These are phyloP conservation scores for Alethe castanea DNA, from an alignment of 2,113 vertebrate species.

Conservation along the genomic window DNA sequence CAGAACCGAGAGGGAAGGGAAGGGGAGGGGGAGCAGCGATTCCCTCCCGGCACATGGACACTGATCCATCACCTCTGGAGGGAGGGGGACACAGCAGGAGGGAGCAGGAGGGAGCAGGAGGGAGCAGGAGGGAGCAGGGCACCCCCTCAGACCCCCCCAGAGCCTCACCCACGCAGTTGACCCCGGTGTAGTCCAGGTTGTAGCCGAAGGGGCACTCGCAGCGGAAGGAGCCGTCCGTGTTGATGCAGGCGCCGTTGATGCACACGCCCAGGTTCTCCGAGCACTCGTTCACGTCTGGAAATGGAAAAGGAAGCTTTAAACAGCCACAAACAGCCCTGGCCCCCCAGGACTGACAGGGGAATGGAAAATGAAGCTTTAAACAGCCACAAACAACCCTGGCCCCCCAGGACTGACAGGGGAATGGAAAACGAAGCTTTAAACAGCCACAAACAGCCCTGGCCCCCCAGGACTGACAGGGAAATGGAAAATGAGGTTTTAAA, in stretches of 20 bases:
- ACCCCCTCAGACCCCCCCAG: not conserved
- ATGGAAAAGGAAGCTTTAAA: accelerated
- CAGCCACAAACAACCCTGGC: not conserved
- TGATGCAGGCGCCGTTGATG: conserved; percentile 86
- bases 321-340: not conserved
- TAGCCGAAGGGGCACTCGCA: conserved; percentile 94
- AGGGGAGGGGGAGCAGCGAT: not conserved
- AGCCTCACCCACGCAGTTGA: conserved; percentile 86
- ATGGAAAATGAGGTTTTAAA: accelerated
- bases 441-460: not conserved
- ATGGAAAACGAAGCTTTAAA: accelerated
- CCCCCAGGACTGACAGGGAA: not conserved
- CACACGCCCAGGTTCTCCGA: conserved; percentile 86
- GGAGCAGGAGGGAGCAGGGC: not conserved
- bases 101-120: too few species aligned
- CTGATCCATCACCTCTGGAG: accelerated
- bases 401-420: not conserved
- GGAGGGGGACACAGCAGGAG: accelerated
- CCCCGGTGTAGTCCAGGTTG: conserved; percentile 87
- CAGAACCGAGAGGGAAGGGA: not conserved
- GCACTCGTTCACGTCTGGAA: conserved; percentile 89
- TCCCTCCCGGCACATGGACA: not conserved
- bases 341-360: not conserved
- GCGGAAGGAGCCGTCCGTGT: conserved; percentile 93
- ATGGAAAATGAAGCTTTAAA: accelerated